Evolutionary conservation across 2,113 vertebrate genomes (phyloP).

Genomic region (Nothocercus julius): DNA sequence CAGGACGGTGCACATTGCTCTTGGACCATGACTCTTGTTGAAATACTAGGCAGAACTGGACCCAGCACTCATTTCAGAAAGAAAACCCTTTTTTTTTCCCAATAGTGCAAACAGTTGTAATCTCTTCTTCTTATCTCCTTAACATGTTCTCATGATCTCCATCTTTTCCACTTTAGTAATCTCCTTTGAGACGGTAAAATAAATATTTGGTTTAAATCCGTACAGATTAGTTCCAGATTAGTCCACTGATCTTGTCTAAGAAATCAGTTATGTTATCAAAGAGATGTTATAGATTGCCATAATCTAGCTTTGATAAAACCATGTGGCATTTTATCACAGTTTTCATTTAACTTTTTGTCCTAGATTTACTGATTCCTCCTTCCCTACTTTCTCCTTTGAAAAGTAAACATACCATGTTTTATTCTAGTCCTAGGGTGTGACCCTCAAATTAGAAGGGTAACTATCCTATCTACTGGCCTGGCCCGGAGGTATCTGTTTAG

Average conservation of each 20-base stretch:
- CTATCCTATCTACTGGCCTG: neutral
- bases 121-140: neutral
- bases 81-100: neutral
- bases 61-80: neutral
- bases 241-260: neutral
- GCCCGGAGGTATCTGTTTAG: neutral
- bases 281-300: neutral
- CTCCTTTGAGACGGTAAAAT: neutral
- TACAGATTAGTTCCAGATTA: neutral
- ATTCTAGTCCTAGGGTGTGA: neutral
- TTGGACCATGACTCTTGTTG: neutral
- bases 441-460: neutral
- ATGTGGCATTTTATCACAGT: neutral
- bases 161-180: conserved; percentile 12
- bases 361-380: neutral
- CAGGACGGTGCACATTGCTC: neutral
- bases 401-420: neutral
- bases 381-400: neutral
- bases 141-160: conserved; percentile 7
- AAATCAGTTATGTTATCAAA: neutral
- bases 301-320: neutral
- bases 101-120: neutral
- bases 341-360: neutral
- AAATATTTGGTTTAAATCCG: neutral
- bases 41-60: neutral